Evolutionary conservation across 2,888 invertebrate genomes (phyloP).

Genomic region (Phragmatobia fuliginosa): DNA sequence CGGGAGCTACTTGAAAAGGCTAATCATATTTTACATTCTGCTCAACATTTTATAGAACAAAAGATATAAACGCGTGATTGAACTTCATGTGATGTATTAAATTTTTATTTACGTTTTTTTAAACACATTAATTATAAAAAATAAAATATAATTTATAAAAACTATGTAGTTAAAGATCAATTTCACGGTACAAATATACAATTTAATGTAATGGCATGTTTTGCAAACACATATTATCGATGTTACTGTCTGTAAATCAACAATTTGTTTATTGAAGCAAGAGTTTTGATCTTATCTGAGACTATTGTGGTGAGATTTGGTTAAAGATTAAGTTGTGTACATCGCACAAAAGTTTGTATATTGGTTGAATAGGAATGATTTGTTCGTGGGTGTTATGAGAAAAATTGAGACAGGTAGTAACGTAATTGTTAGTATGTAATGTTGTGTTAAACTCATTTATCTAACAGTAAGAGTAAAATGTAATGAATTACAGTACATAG

Average conservation of each 20-base stretch:
- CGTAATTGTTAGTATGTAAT: constrained; percentile 26
- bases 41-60: not conserved
- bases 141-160: too few relatives aligned
- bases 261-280: constrained; percentile 78
- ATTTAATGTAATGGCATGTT: constrained; percentile 79
- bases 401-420: constrained; percentile 29
- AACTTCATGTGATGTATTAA: constrained; percentile 51
- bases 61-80: constrained; percentile 32
- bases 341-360: constrained; percentile 60
- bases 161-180: constrained; percentile 68
- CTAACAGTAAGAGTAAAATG: not conserved
- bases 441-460: not conserved
- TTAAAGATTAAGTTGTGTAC: constrained; percentile 64
- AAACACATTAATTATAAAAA: too few relatives aligned
- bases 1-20: too few relatives aligned
- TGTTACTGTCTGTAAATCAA: constrained; percentile 65
- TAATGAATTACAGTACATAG: not conserved
- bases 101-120: constrained; percentile 51
- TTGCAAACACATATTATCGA: constrained; percentile 78
- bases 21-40: not conserved
- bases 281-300: constrained; percentile 79
- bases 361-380: constrained; percentile 50
- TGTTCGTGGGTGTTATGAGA: constrained; percentile 52
- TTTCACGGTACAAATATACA: constrained; percentile 72
- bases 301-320: constrained; percentile 71